Base-by-base conservation (phyloP, 2,888 invertebrate genomes). In the Ectemnius continuus region DNA sequence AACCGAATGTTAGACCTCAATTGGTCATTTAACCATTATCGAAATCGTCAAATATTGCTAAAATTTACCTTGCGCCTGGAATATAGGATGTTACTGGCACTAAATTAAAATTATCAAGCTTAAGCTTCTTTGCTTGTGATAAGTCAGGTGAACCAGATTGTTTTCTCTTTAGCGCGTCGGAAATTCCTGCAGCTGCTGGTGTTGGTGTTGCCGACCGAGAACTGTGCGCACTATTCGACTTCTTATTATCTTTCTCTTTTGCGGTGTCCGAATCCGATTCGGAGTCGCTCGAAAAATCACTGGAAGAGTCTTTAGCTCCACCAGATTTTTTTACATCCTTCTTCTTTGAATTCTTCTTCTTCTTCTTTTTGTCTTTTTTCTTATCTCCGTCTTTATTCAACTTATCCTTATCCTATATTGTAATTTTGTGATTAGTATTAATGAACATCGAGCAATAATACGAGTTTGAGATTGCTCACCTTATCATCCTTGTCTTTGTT, bases 401-500 rank as follows among this genome's bases (percentile, higher is more conserved):
- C 86, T 92, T 92, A 73, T 92, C 88, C 80, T 93, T 93, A 80
- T 93, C 90, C 87, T 90, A 62, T 5, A 69, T 72, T 47, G 52
- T 60, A 28, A 61, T 8, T 0, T 16, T 52, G 13, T 16, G 6
- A 16, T 52, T 52, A 52, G 52, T 52, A 52, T 16, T 52, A 16
- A 52, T 52, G 52, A 16, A 36, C 4, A 8, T 36, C 36, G 11
- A 36, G 36, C 8, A 8, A 36, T 11, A 8, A 1, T 36, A 36
- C 2, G 48, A 46, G 48, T 61, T 11, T 6, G 16, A 48, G 23
- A 23, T 3, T 3, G 3, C 45, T 62, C 36, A 92, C 95, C 89
- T 95, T 95, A 4, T 92, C 93, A 52, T 94, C 93, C 70, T 93
- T 94, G 13, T 93, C 93, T 69, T 88, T 87, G 58, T 77, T 75